phyloP scores from a whole-genome alignment of 1,140 invertebrate species.

The Solenopsis invicta region DNA sequence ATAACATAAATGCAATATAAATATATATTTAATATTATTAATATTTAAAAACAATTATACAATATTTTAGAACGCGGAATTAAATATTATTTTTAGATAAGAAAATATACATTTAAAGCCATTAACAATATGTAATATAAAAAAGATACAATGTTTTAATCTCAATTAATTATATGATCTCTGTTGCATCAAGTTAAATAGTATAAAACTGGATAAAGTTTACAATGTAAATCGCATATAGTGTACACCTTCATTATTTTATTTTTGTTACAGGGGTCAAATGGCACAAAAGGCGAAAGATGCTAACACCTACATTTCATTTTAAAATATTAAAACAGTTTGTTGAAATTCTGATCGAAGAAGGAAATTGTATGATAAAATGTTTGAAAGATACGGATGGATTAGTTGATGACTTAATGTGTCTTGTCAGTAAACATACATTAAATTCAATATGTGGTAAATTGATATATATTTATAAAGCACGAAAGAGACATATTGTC shows the following conservation, averaged over 20 bases:
- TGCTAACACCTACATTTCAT: slow-evolving; percentile 96
- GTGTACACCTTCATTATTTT: not conserved
- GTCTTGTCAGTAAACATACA: slow-evolving; percentile 91
- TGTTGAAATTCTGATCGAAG: slow-evolving; percentile 83
- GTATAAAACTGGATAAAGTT: not conserved
- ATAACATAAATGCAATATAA: not conserved
- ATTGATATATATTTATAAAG: not conserved
- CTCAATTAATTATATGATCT: not conserved
- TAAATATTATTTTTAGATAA: too few species aligned
- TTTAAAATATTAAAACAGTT: slow-evolving; percentile 95
- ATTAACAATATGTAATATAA: not conserved
- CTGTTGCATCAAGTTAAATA: not conserved
- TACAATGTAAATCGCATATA: not conserved
- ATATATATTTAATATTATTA: too few species aligned
- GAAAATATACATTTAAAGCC: not conserved
- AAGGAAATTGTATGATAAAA: slow-evolving; percentile 51
- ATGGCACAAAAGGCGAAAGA: slow-evolving; percentile 93
- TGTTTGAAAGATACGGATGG: slow-evolving; percentile 75
- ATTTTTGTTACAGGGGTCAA: slow-evolving; percentile 88
- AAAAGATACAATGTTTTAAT: not conserved
- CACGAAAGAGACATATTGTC: not conserved
- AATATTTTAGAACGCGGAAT: too few species aligned
- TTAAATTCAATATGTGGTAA: slow-evolving; percentile 15
- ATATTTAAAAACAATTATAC: too few species aligned
- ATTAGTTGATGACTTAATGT: slow-evolving; percentile 88